A percentile compares a stretch with the other conserved stretches of the same genome.
These are phyloP conservation scores for Callipepla californica DNA, from an alignment of 2,113 vertebrate genomes.

Conservation along the genomic window DNA sequence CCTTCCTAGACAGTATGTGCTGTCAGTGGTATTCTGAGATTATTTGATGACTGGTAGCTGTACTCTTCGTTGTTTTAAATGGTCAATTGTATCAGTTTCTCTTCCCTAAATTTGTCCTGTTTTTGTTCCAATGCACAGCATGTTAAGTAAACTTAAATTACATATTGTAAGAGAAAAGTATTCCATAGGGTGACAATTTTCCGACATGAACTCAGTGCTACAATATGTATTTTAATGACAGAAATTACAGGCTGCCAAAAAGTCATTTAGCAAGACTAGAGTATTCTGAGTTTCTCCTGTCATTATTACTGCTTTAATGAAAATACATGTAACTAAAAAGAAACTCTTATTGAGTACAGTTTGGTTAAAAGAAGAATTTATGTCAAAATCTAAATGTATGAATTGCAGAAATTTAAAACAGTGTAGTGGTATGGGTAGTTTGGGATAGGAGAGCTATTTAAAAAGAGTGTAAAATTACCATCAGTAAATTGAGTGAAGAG, in stretches of 20 bases:
- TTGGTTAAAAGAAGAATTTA: neutral
- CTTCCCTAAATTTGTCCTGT: neutral
- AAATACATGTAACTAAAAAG: slow-evolving; percentile 2
- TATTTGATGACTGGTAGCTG: neutral
- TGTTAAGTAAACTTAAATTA: slow-evolving; percentile 25
- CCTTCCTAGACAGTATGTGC: neutral
- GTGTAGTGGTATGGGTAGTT: neutral
- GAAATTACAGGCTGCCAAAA: slow-evolving; percentile 64
- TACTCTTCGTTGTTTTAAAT: neutral
- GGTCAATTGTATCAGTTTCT: neutral
- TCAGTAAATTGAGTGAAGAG: neutral
- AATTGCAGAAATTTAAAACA: neutral
- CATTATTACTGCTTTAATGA: neutral
- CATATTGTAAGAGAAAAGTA: neutral
- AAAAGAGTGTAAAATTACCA: neutral
- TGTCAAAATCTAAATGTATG: neutral
- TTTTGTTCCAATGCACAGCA: slow-evolving; percentile 5
- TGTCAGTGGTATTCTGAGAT: neutral
- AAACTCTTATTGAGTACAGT: neutral
- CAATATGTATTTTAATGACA: slow-evolving; percentile 67
- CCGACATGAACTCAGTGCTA: slow-evolving; percentile 24
- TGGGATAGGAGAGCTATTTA: slow-evolving; percentile 34
- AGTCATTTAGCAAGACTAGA: slow-evolving; percentile 43
- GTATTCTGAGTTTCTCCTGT: slow-evolving; percentile 41
- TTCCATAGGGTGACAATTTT: slow-evolving; percentile 40